Evolutionary conservation across 1,140 invertebrate species (phyloP).

Genomic region (Bombus ignitus): DNA sequence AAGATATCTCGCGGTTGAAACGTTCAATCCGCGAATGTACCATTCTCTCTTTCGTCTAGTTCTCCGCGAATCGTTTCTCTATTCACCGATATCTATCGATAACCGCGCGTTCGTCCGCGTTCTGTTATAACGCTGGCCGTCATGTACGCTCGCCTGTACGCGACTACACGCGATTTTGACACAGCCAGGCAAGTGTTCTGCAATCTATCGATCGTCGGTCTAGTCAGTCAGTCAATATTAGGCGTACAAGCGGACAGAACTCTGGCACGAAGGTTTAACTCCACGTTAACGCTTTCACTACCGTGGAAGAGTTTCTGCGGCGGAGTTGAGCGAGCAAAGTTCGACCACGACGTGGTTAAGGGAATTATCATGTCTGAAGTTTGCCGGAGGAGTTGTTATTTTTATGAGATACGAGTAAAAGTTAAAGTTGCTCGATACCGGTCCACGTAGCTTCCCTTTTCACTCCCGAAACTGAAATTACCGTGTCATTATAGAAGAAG

Average conservation of each 20-base stretch:
- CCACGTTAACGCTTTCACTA: constrained; percentile 31
- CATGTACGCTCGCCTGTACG: background rate
- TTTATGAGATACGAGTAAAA: constrained; percentile 9
- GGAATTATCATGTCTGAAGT: constrained; percentile 12
- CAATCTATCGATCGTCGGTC: constrained; percentile 50
- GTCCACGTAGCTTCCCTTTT: too few species aligned
- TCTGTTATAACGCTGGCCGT: background rate
- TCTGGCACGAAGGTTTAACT: constrained; percentile 49
- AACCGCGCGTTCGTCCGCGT: background rate
- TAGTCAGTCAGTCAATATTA: constrained; percentile 59
- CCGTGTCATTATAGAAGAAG: background rate
- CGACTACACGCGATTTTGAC: constrained; percentile 32
- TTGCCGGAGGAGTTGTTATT: background rate
- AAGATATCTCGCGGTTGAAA: background rate
- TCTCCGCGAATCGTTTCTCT: background rate
- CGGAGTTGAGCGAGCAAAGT: background rate
- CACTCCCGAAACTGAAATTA: background rate
- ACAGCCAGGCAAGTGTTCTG: constrained; percentile 38
- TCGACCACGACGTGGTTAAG: background rate
- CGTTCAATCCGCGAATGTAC: background rate
- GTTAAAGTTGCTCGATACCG: constrained; percentile 11
- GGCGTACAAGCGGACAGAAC: constrained; percentile 31
- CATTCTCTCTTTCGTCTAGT: background rate
- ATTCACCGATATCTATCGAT: constrained; percentile 13
- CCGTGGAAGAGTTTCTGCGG: background rate